Evolutionary conservation across 2,797 vertebrate species (phyloP).

Genomic region (Xiphorhynchus erythropygius): DNA sequence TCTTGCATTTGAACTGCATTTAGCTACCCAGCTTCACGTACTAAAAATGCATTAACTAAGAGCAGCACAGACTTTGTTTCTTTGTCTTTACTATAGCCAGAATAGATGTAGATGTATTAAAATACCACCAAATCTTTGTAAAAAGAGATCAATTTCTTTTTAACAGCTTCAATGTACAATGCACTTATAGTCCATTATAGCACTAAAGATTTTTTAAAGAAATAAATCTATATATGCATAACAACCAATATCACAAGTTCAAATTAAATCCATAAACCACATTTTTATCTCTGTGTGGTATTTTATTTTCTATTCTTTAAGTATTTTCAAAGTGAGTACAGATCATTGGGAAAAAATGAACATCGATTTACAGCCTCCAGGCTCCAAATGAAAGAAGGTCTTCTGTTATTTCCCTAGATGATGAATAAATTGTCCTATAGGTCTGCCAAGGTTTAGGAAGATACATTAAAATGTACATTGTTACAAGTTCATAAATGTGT

Average conservation of each 20-base stretch:
- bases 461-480: background rate
- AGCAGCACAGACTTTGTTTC: background rate
- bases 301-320: slow-evolving; percentile 30
- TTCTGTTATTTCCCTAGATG: background rate
- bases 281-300: background rate
- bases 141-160: slow-evolving; percentile 26
- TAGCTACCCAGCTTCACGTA: background rate
- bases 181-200: slow-evolving; percentile 4
- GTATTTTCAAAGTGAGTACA: background rate
- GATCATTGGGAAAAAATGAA: background rate
- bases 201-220: background rate
- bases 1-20: background rate
- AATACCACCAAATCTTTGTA: background rate
- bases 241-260: background rate
- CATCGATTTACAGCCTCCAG: background rate
- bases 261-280: slow-evolving; percentile 39
- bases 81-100: background rate
- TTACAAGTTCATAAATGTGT: background rate
- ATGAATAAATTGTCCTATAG: background rate
- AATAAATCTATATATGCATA: background rate
- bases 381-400: background rate
- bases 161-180: slow-evolving; percentile 18
- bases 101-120: slow-evolving; percentile 27
- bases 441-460: background rate
- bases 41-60: background rate